These are phyloP conservation scores for Aphidius colemani DNA, from an alignment of 2,888 invertebrate genomes.

Conservation along the genomic window DNA sequence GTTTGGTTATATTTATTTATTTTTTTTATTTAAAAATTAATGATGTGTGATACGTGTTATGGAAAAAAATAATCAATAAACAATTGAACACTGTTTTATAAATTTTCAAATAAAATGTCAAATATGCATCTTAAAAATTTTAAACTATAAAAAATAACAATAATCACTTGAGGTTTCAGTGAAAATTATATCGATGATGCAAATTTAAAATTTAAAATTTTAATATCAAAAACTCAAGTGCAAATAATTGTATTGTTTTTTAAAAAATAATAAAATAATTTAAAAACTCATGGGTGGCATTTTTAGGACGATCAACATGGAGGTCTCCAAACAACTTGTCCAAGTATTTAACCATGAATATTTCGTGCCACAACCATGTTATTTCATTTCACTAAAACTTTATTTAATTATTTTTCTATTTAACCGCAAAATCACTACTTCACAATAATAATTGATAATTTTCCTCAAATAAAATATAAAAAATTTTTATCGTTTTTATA, in stretches of 20 bases:
- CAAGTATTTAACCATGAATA: constrained; percentile 38
- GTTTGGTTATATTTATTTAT: too few relatives aligned
- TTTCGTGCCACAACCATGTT: constrained; percentile 36
- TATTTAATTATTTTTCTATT: neutral
- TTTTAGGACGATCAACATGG: constrained; percentile 30
- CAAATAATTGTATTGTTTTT: neutral
- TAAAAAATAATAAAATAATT: neutral
- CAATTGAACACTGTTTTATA: neutral
- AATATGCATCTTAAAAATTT: neutral
- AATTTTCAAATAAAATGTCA: constrained; percentile 2
- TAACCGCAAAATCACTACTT: neutral
- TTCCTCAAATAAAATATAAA: too few relatives aligned
- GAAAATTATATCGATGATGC: too few relatives aligned
- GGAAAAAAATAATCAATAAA: too few relatives aligned
- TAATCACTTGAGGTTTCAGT: too few relatives aligned
- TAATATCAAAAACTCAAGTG: too few relatives aligned
- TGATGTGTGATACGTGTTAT: too few relatives aligned
- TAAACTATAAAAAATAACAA: too few relatives aligned
- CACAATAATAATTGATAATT: too few relatives aligned
- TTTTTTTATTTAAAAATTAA: too few relatives aligned
- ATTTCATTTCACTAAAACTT: constrained; percentile 38
- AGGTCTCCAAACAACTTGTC: constrained; percentile 33
- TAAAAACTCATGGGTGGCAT: constrained; percentile 38
- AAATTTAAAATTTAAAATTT: too few relatives aligned
- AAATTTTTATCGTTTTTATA: too few relatives aligned